Conservation (phyloP, 2,888 invertebrate genomes). For the Cinara cedri region DNA sequence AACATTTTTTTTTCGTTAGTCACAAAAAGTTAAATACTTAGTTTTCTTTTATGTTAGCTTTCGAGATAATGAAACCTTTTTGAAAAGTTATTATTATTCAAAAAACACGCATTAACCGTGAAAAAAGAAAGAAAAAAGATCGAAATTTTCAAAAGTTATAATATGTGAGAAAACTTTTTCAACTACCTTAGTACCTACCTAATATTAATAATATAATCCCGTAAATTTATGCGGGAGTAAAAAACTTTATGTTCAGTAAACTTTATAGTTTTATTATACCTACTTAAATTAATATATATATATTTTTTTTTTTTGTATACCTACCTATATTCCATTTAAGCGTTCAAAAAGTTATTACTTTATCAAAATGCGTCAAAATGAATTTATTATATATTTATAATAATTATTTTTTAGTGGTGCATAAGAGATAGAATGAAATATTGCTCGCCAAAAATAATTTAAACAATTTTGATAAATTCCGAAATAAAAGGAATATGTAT, state of each 20-base stretch:
- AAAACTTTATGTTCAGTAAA: neutral
- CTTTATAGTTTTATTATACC: too few relatives aligned
- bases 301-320: too few relatives aligned
- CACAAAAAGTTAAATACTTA: conserved; percentile 42
- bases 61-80: conserved; percentile 18
- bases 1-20: conserved; percentile 17
- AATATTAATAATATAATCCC: neutral
- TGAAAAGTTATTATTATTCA: conserved; percentile 24
- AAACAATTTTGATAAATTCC: too few relatives aligned
- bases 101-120: conserved; percentile 10
- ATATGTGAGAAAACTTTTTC: conserved; percentile 26
- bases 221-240: neutral
- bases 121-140: conserved; percentile 4
- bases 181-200: neutral
- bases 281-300: too few relatives aligned
- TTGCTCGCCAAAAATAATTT: too few relatives aligned
- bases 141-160: conserved; percentile 11
- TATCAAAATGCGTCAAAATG: too few relatives aligned
- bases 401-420: too few relatives aligned
- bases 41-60: conserved; percentile 39
- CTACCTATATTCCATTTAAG: too few relatives aligned
- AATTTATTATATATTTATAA: too few relatives aligned
- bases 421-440: too few relatives aligned
- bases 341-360: too few relatives aligned
- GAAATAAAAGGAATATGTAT: too few relatives aligned